Base-by-base conservation (phyloP, 2,888 invertebrate species). In the Trisateles emortualis region DNA sequence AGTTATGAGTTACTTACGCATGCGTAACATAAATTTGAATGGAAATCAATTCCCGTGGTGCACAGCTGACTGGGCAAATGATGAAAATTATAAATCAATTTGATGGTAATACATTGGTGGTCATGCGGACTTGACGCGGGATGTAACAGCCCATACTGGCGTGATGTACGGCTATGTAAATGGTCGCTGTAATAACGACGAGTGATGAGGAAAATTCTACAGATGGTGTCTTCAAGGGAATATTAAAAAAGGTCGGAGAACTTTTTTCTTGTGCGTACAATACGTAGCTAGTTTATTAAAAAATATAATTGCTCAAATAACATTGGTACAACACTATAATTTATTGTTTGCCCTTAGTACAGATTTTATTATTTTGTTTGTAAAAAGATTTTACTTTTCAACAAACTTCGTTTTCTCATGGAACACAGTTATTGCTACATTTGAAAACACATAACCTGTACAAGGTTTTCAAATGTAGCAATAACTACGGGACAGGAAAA, bases 21-120 rank as follows among this genome's bases (percentile, higher is more conserved):
- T 56, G 57, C 62, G 53, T 58, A 45, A 59, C 59, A 67, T 62
- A 62, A 66, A 64, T 69, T 67, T 67, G 48, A 65, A 72, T 72
- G 63, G 48, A 48, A 72, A 70, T 68, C 68, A 66, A 69, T 69
- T 72, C 65, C 52, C 47, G 51, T 38, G 46, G 55, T 48, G n/a
- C 48, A 55, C 46, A 64, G 56, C 63, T 59, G 64, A 71, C 52
- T 60, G 68, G 52, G 62, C 60, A 65, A 75, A 71, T 76, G 62
- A 74, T 67, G 70, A 63, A 72, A 77, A 74, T 76, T 74, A 70
- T 75, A 73, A 78, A 78, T 78, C 71, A 73, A 77, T 74, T 69
- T 58, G 60, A 67, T 45, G 60, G 64, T 70, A 67, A 70, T 76
- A 67, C 52, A 61, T 71, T 65, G 65, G 59, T 52, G 59, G 64